Evolutionary conservation across 2,797 vertebrate genomes (phyloP), one percentile per base, ranked within the genome.

Genomic region (Epinephelus malabaricus): DNA sequence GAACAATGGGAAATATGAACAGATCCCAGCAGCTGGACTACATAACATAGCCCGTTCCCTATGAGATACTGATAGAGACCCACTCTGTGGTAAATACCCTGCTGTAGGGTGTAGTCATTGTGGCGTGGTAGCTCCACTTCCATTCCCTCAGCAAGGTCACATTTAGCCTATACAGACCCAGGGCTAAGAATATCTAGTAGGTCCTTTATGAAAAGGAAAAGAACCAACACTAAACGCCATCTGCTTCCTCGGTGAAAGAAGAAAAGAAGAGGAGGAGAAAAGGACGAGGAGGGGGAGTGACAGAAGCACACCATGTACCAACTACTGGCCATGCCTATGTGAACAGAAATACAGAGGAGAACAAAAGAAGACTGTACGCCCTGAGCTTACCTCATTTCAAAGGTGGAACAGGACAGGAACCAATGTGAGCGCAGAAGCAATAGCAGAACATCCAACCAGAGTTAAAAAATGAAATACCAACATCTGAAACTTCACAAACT

Each of bases 221-320:
- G 86, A 82, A 92, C 89, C 86, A 90, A 90, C 89, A 90, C 87
- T 88, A 89, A 92, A 90, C 63, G 69, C 94, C 94, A 94, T 94
- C 92, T 95, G 94, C 92, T 92, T 92, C 90, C 86, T 92, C 79
- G 15, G 82, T 79, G 83, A 86, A 88, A 86, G 87, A 92, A 89
- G 80, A 93, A 92, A 91, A 86, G 86, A 86, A 76, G 64, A 90
- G 87, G 78, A 88, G 86, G 88, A 86, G 83, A 75, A 82, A 67
- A 76, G 64, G 75, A 70, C 75, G 75, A 83, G 83, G 87, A 78
- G 88, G 90, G 85, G 90, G 80, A 73, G 87, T 66, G 81, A 91
- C 85, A 83, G 84, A 87, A 91, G 90, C 91, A 92, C 92, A 92
- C 80, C 78, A 86, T 92, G 92, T 92, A 86, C 90, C 89, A 89